A percentile compares a stretch with the other conserved stretches of the same genome.
These are phyloP conservation scores for Drosophila pectinifera DNA, from an alignment of 1,140 invertebrate genomes.

Conservation along the genomic window DNA sequence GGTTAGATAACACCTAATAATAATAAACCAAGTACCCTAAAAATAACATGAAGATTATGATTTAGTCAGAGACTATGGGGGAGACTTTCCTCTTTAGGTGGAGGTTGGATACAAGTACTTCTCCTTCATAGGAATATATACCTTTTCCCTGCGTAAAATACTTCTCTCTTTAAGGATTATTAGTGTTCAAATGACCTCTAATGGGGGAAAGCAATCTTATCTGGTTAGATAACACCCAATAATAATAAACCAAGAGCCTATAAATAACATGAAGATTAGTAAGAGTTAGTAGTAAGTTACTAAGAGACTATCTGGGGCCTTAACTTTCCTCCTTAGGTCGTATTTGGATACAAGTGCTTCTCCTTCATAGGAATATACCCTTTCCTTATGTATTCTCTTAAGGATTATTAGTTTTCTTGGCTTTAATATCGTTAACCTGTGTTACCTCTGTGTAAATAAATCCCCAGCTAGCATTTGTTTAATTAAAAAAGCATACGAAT, in stretches of 20 bases:
- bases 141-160: too few relatives aligned
- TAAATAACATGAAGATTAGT: neutral
- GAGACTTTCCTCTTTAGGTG: too few relatives aligned
- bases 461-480: conserved; percentile 9
- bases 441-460: neutral
- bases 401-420: neutral
- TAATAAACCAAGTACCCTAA: neutral
- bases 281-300: too few relatives aligned
- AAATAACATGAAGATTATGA: neutral
- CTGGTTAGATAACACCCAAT: neutral
- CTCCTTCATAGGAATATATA: too few relatives aligned
- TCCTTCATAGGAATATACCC: too few relatives aligned
- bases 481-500: conserved; percentile 58
- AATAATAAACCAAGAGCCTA: neutral
- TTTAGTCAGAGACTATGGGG: neutral
- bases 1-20: neutral
- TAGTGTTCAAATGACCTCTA: conserved; percentile 4
- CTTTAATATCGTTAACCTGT: neutral
- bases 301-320: neutral
- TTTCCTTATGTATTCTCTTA: too few relatives aligned
- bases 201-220: conserved; percentile 5
- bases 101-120: too few relatives aligned
- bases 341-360: too few relatives aligned
- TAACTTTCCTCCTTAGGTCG: too few relatives aligned
- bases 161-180: neutral